Evolutionary conservation across 2,797 vertebrate genomes (phyloP), one percentile per base, ranked within the genome.

Genomic region (Sebastes trivittatus): DNA sequence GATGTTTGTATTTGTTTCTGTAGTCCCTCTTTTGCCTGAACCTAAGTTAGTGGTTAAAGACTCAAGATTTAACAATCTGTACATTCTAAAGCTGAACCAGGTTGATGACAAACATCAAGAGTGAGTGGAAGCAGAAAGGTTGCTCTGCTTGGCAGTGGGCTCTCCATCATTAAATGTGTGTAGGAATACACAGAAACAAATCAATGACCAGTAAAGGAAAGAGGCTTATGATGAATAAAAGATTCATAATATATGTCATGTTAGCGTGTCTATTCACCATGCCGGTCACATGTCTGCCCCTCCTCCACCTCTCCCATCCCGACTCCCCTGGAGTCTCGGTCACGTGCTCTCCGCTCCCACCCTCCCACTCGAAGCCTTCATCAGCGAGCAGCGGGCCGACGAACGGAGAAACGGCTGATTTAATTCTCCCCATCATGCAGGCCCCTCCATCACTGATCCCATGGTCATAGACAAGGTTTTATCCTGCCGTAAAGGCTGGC

Each of bases 391-490:
- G 32, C 30, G 6, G 25, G 72, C 61, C 66, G 7, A 38, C n/a
- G 49, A 75, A 81, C 71, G 1, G 65, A 84, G 84, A 85, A 73
- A 78, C 56, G 27, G 69, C 68, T 81, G 69, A 80, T 87, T 90
- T 91, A 85, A 89, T 87, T 90, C 80, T 75, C 70, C 20, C 38
- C 62, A 4, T 70, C 72, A 20, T 14, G 16, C 84, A 72, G 29
- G 71, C 78, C 83, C 83, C 68, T 89, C 82, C 76, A 77, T 86
- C 80, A 65, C 89, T 87, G 84, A 93, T 90, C 89, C 83, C 67
- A 25, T 20, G 71, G 79, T 83, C 77, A 83, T 65, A 85, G 76
- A 88, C 81, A 30, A 77, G 89, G 80, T 83, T 93, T 93, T 91
- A 91, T 91, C 88, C 87, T 7, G 73, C 81, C 30, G 13, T 87